These are phyloP conservation scores for Saguinus midas DNA, from an alignment of 2,113 vertebrate genomes.

Conservation along the genomic window DNA sequence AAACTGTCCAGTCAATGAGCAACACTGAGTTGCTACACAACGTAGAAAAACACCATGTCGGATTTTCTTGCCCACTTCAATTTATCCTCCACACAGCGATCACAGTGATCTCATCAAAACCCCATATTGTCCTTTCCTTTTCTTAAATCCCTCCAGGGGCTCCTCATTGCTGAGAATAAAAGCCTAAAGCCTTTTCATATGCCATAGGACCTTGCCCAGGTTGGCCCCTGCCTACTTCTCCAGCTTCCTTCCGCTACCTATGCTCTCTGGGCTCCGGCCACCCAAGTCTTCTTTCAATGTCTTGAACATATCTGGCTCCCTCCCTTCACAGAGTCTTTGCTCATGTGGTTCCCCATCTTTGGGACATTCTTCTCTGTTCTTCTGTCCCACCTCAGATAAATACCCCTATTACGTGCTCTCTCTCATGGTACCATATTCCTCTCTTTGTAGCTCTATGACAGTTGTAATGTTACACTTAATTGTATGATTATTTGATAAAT, in stretches of 20 bases:
- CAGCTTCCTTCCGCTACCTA: background rate
- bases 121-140: background rate
- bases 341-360: background rate
- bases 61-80: background rate
- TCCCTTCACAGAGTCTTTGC: background rate
- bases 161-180: background rate
- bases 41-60: background rate
- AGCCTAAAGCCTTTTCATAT: background rate
- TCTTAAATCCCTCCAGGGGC: background rate
- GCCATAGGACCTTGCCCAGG: background rate
- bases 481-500: background rate
- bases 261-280: background rate
- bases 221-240: background rate
- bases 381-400: background rate
- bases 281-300: background rate
- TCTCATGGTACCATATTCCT: background rate
- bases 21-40: background rate
- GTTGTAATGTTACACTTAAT: background rate
- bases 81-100: background rate
- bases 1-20: background rate
- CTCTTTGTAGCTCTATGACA: background rate
- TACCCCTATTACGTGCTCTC: background rate
- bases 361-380: background rate
- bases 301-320: background rate
- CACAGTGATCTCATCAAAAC: background rate